Percentiles rank a stretch among this genome's conserved stretches.
These are phyloP conservation scores for Bagarius yarrelli DNA, from an alignment of 2,113 vertebrate genomes.

Conservation along the genomic window DNA sequence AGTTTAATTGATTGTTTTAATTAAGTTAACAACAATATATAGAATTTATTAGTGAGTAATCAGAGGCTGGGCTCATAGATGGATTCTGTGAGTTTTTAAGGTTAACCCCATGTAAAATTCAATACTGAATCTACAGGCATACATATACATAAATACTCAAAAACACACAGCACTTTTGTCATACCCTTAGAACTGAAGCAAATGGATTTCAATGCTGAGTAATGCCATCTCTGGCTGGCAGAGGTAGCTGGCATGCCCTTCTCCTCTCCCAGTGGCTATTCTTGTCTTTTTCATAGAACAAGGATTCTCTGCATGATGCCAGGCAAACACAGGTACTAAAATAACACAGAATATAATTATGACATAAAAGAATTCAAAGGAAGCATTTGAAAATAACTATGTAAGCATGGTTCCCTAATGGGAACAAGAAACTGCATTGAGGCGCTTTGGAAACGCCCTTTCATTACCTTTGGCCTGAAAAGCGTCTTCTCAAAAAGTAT, in stretches of 20 bases:
- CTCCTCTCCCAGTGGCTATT: conserved; percentile 47
- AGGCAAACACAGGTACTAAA: conserved; percentile 44
- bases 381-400: no score
- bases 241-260: conserved; percentile 31
- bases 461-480: no score
- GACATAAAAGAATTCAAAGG: conserved; percentile 25
- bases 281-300: conserved; percentile 55
- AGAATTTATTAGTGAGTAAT: no score
- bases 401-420: no score
- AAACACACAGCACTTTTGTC: conserved; percentile 47
- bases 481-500: no score
- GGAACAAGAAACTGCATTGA: no score
- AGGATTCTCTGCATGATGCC: conserved; percentile 42
- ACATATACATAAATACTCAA: conserved; percentile 9
- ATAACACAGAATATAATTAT: no score
- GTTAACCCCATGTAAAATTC: neutral
- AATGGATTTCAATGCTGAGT: conserved; percentile 66
- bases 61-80: neutral
- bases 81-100: neutral
- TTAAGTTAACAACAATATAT: no score
- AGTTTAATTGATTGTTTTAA: no score
- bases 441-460: no score
- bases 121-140: neutral
- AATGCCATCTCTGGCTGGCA: conserved; percentile 50
- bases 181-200: conserved; percentile 56